Evolutionary conservation across 2,888 invertebrate genomes (phyloP).

Genomic region (Epirrita christyi): DNA sequence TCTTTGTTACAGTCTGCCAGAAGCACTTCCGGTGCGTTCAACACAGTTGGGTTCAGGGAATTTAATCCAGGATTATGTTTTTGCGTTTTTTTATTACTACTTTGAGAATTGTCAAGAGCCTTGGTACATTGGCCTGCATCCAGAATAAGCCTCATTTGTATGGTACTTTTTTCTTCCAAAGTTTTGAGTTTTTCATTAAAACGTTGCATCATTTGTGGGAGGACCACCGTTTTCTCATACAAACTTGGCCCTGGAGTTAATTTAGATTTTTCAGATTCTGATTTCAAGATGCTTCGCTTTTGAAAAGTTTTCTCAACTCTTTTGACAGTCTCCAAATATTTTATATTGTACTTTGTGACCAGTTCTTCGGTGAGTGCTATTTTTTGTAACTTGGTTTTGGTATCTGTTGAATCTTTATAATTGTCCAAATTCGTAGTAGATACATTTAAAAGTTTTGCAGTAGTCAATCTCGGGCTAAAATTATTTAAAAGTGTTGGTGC

Average conservation of each 20-base stretch:
- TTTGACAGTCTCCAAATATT: conserved; percentile 37
- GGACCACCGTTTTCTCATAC: conserved; percentile 47
- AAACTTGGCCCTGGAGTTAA: conserved; percentile 53
- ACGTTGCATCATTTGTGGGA: conserved; percentile 52
- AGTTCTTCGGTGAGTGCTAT: conserved; percentile 18
- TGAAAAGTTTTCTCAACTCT: conserved; percentile 48
- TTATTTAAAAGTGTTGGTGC: too few species aligned
- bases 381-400: conserved; percentile 8
- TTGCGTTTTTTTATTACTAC: too few species aligned
- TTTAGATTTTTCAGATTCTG: conserved; percentile 35
- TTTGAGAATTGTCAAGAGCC: too few species aligned
- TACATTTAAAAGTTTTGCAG: too few species aligned
- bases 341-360: conserved; percentile 25
- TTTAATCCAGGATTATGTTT: too few species aligned
- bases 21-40: conserved; percentile 27
- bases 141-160: conserved; percentile 33
- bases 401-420: background rate
- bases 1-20: conserved; percentile 52
- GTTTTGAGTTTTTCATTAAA: conserved; percentile 36
- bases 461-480: background rate
- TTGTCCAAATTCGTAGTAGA: background rate
- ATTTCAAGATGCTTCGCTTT: conserved; percentile 39
- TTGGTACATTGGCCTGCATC: conserved; percentile 24
- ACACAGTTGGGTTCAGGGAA: background rate
- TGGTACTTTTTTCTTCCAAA: conserved; percentile 24